These are phyloP conservation scores for Synchiropus splendidus DNA, from an alignment of 2,113 vertebrate species.

Conservation along the genomic window DNA sequence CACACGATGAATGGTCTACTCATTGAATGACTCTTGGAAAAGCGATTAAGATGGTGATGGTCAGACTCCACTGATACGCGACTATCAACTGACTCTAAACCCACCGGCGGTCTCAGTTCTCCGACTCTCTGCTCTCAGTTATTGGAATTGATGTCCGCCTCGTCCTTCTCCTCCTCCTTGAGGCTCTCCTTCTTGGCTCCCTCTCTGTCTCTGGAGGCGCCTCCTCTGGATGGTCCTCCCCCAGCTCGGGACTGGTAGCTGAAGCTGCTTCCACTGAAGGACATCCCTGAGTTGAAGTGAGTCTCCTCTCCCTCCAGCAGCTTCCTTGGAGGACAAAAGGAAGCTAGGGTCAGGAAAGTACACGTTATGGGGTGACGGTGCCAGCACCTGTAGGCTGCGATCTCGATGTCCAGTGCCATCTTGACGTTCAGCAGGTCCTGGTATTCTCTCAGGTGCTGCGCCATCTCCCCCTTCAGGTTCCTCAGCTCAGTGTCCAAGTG, in stretches of 20 bases:
- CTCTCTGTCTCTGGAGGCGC: slow-evolving; percentile 68
- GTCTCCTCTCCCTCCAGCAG: slow-evolving; percentile 91
- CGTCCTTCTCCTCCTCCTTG: slow-evolving; percentile 75
- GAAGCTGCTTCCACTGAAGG: slow-evolving; percentile 61
- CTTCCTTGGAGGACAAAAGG: slow-evolving; percentile 67
- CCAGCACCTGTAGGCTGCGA: slow-evolving; percentile 85
- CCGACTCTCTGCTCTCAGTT: slow-evolving; percentile 25
- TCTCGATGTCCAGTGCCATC: slow-evolving; percentile 93
- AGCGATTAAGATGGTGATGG: too few species aligned
- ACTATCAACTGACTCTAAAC: slow-evolving; percentile 1
- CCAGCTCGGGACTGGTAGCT: slow-evolving; percentile 68
- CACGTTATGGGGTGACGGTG: too few species aligned
- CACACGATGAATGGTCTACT: too few species aligned
- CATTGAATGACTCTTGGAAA: too few species aligned
- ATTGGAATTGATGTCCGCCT: slow-evolving; percentile 65
- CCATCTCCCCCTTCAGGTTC: slow-evolving; percentile 85
- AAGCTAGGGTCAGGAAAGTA: not conserved
- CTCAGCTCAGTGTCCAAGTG: slow-evolving; percentile 82
- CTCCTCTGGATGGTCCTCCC: slow-evolving; percentile 54
- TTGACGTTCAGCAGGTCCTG: slow-evolving; percentile 91
- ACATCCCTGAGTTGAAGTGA: slow-evolving; percentile 73
- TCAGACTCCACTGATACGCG: too few species aligned
- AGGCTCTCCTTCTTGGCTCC: slow-evolving; percentile 64
- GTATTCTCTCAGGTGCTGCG: slow-evolving; percentile 83
- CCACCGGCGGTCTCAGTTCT: not conserved